Evolutionary conservation across 2,888 invertebrate species (phyloP).

Genomic region (Scelioninae gen. 1): DNA sequence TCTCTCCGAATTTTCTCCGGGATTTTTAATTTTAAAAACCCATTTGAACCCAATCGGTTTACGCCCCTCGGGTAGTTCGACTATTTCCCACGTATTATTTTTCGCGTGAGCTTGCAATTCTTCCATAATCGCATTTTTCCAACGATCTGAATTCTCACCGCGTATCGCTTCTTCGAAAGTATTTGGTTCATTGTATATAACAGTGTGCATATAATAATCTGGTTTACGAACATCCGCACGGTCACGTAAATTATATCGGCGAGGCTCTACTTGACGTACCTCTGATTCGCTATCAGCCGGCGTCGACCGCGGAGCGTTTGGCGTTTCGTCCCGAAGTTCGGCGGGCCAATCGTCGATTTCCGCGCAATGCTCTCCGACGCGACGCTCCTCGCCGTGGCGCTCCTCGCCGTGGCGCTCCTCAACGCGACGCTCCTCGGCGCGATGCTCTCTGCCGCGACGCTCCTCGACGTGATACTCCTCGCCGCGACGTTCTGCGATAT

Average conservation of each 20-base stretch:
- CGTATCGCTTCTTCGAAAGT: constrained; percentile 52
- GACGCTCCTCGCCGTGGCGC: too few relatives aligned
- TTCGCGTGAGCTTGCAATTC: constrained; percentile 62
- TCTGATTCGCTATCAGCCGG: too few relatives aligned
- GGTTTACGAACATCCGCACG: constrained; percentile 1
- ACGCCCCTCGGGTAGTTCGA: constrained; percentile 16
- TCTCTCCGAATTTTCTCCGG: constrained; percentile 2
- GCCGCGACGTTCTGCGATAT: too few relatives aligned
- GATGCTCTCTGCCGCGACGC: too few relatives aligned
- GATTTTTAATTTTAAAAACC: constrained; percentile 43
- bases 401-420: too few relatives aligned
- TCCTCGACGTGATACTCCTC: too few relatives aligned
- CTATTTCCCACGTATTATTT: constrained; percentile 56
- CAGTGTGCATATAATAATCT: constrained; percentile 13
- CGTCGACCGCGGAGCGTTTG: too few relatives aligned
- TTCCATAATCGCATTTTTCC: constrained; percentile 57
- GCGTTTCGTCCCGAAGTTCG: too few relatives aligned
- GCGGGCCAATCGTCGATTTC: too few relatives aligned
- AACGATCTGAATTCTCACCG: constrained; percentile 26
- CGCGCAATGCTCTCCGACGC: too few relatives aligned
- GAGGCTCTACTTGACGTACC: not conserved
- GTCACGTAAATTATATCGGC: not conserved
- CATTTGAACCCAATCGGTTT: constrained; percentile 44
- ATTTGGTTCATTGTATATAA: constrained; percentile 18
- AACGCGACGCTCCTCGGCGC: too few relatives aligned